phyloP scores from a whole-genome alignment of 1,140 invertebrate genomes.

The Philaenus spumarius region DNA sequence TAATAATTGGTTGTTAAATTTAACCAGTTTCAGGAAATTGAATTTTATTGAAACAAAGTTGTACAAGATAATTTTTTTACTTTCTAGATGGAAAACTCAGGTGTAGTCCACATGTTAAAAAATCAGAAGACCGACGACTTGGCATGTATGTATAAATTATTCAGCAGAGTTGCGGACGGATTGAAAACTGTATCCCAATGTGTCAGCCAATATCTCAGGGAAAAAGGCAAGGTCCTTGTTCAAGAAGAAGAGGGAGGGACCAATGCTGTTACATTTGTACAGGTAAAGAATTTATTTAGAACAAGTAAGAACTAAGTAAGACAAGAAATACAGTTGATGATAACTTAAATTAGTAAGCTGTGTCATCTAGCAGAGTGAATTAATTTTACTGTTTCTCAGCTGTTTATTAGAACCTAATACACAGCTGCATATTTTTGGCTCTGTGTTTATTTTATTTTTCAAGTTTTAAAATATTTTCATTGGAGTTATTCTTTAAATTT shows the following conservation, averaged over 20 bases:
- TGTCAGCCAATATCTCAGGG: conserved; percentile 88
- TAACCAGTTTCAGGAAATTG: background rate
- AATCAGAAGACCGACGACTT: conserved; percentile 96
- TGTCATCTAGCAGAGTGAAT: no score
- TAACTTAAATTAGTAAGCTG: no score
- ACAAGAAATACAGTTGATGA: no score
- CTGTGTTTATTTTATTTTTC: no score
- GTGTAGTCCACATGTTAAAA: conserved; percentile 97
- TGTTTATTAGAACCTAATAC: no score
- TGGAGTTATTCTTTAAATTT: no score
- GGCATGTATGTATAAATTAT: conserved; percentile 96
- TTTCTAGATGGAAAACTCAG: conserved; percentile 95
- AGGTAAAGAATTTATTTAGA: no score
- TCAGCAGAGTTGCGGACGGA: conserved; percentile 83
- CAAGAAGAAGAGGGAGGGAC: conserved; percentile 82
- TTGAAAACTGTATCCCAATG: conserved; percentile 92
- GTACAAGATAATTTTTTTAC: conserved; percentile 33
- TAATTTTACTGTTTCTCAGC: no score
- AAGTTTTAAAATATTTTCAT: no score
- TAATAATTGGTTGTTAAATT: no score
- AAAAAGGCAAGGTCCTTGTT: conserved; percentile 91
- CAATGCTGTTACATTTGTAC: conserved; percentile 94
- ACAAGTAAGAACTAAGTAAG: no score
- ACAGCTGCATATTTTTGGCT: no score
- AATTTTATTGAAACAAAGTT: conserved; percentile 12